These are phyloP conservation scores for Nasonia giraulti DNA, from an alignment of 1,140 invertebrate genomes.

Conservation along the genomic window DNA sequence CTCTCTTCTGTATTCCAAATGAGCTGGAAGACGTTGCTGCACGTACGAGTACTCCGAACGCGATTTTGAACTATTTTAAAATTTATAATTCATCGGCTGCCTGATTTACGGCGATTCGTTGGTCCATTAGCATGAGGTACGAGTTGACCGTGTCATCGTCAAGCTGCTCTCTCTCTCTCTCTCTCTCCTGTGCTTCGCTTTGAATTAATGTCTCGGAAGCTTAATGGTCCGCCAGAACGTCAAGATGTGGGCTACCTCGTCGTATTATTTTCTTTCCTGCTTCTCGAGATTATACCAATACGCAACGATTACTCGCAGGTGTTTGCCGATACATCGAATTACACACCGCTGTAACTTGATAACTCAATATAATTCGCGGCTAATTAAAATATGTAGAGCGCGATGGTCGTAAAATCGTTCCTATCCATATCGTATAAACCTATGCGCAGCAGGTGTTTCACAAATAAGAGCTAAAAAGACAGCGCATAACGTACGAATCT, in stretches of 20 bases:
- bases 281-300: too few species aligned
- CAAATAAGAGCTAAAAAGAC: not conserved
- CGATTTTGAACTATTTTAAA: not conserved
- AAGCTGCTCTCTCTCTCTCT: not conserved
- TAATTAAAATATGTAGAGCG: not conserved
- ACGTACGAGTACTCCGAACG: too few species aligned
- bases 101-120: not conserved
- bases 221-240: not conserved
- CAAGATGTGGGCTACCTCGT: too few species aligned
- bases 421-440: not conserved
- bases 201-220: not conserved
- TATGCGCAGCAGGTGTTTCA: not conserved
- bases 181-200: not conserved
- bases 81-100: not conserved
- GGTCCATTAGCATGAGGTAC: not conserved
- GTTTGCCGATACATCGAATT: too few species aligned
- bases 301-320: too few species aligned
- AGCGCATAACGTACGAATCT: not conserved
- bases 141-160: not conserved
- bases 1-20: too few species aligned
- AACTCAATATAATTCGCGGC: not conserved
- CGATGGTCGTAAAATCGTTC: not conserved
- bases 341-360: too few species aligned
- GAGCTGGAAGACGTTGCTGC: too few species aligned
- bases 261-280: too few species aligned